Percentiles rank a stretch among this genome's conserved stretches.
Conservation (phyloP, 2,888 invertebrate genomes). For the Euclidia mi region DNA sequence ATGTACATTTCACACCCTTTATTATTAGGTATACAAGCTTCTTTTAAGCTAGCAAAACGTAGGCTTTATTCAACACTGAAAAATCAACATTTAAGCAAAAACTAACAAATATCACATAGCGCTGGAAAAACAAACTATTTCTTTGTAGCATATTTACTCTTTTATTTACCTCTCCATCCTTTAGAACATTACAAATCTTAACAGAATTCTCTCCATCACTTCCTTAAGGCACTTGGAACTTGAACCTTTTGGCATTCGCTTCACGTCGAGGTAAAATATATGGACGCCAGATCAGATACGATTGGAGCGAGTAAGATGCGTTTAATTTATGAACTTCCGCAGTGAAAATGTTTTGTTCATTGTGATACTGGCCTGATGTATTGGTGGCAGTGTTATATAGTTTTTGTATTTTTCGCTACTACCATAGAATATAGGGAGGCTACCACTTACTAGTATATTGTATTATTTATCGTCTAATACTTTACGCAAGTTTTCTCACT, state of each 20-base stretch:
- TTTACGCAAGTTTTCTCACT: no score
- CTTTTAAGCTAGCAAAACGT: no score
- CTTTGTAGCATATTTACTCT: neutral
- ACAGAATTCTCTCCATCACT: conserved; percentile 15
- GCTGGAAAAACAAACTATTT: no score
- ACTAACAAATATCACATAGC: no score
- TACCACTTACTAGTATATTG: no score
- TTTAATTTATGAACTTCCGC: conserved; percentile 46
- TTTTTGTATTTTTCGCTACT: no score
- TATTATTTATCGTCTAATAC: no score
- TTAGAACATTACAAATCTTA: conserved; percentile 10
- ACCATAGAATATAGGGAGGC: no score
- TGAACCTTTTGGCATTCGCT: conserved; percentile 44
- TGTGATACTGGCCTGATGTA: neutral
- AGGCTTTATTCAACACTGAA: no score
- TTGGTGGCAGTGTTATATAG: neutral
- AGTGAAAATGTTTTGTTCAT: conserved; percentile 41
- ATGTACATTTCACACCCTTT: no score
- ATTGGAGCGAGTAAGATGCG: conserved; percentile 46
- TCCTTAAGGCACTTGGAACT: conserved; percentile 19
- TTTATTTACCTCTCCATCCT: conserved; percentile 7
- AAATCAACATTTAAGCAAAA: no score
- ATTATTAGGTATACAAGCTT: no score
- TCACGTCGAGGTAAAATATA: conserved; percentile 51
- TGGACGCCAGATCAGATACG: conserved; percentile 45